phyloP scores from a whole-genome alignment of 2,797 vertebrate species.

The Remorina albescens region DNA sequence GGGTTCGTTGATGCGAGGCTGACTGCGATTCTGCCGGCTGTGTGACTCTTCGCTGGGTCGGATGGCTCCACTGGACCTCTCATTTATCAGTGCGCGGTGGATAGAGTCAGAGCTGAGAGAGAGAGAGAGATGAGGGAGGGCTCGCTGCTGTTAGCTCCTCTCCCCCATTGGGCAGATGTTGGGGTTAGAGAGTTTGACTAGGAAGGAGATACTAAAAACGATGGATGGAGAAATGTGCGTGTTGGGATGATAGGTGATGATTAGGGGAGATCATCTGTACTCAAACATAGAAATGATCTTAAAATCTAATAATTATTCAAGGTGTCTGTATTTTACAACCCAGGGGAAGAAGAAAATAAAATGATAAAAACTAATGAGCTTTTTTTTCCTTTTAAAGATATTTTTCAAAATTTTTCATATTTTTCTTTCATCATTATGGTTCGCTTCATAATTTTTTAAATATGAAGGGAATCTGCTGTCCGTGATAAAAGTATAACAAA shows the following conservation, averaged over 20 bases:
- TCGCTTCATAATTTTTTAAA: not conserved
- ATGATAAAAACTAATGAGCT: too few relatives aligned
- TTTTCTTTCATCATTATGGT: not conserved
- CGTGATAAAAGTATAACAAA: not conserved
- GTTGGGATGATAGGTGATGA: conserved; percentile 21
- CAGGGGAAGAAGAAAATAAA: conserved; percentile 25
- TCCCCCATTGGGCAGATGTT: conserved; percentile 80
- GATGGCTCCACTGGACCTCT: conserved; percentile 72
- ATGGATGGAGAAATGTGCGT: conserved; percentile 46
- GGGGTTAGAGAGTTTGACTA: conserved; percentile 79
- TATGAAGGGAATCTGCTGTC: not conserved
- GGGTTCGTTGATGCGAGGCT: conserved; percentile 1
- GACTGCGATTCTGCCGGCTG: conserved; percentile 41
- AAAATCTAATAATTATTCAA: conserved; percentile 12
- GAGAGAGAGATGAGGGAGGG: conserved; percentile 71
- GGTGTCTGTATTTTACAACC: conserved; percentile 38
- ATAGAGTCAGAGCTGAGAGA: conserved; percentile 69
- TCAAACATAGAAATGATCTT: conserved; percentile 21
- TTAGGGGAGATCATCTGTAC: conserved; percentile 36
- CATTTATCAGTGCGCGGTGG: conserved; percentile 76
- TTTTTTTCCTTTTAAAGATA: too few relatives aligned
- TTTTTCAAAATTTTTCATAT: too few relatives aligned
- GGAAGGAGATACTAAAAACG: conserved; percentile 67
- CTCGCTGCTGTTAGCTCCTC: conserved; percentile 73
- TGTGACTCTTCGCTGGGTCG: conserved; percentile 50